Conservation (phyloP, 2,888 invertebrate species). For the Nomada goodeniana region DNA sequence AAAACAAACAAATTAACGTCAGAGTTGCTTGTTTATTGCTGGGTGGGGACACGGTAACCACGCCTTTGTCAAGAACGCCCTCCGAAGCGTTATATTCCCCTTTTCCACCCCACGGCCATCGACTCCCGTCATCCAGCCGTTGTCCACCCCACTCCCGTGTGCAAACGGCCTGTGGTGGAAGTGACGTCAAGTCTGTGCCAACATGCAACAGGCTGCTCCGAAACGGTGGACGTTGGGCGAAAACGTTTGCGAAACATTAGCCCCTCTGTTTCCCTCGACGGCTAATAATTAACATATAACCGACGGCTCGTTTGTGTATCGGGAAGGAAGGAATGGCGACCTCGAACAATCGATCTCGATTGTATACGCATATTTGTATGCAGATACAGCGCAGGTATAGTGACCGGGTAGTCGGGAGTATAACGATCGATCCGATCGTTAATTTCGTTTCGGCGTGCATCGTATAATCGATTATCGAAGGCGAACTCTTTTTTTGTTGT, state of each 20-base stretch:
- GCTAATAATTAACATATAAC: slow-evolving; percentile 24
- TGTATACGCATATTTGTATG: too few species aligned
- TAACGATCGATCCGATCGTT: too few species aligned
- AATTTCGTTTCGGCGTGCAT: too few species aligned
- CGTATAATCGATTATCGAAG: too few species aligned
- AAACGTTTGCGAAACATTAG: slow-evolving; percentile 32
- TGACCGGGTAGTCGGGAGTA: too few species aligned
- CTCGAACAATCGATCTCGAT: too few species aligned
- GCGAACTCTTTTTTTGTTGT: too few species aligned
- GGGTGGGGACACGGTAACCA: slow-evolving; percentile 82
- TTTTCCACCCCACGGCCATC: slow-evolving; percentile 75
- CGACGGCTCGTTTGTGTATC: background rate
- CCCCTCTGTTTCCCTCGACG: background rate
- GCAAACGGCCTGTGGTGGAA: slow-evolving; percentile 65
- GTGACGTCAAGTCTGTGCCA: slow-evolving; percentile 78
- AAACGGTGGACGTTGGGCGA: slow-evolving; percentile 41
- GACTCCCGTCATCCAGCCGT: slow-evolving; percentile 61
- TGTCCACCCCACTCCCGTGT: slow-evolving; percentile 53
- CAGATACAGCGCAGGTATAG: too few species aligned
- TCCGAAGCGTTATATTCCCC: slow-evolving; percentile 77
- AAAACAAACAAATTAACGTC: slow-evolving; percentile 83
- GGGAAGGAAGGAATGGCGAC: background rate
- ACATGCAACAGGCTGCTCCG: slow-evolving; percentile 83
- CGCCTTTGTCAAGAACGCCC: slow-evolving; percentile 82
- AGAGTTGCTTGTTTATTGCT: slow-evolving; percentile 82